Conservation (phyloP, 2,797 vertebrate species). For the Coracias cyanogaster region DNA sequence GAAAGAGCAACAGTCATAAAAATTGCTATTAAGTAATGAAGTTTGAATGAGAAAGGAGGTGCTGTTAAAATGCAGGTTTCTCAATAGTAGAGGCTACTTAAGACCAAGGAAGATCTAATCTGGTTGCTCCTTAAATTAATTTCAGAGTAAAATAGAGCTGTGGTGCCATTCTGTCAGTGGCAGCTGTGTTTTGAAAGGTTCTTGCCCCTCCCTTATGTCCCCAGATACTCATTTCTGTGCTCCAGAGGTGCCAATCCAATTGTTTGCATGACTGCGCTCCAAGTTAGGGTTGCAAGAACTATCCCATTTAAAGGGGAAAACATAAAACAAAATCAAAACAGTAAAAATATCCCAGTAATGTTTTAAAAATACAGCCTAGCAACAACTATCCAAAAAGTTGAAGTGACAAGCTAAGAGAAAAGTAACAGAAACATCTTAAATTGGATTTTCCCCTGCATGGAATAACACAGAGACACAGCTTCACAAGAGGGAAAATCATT, state of each 20-base stretch:
- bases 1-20: neutral
- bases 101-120: neutral
- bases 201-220: neutral
- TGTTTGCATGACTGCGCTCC: neutral
- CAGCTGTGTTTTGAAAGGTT: constrained; percentile 33
- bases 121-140: neutral
- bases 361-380: neutral
- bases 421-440: neutral
- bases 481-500: neutral
- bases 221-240: neutral
- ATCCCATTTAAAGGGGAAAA: neutral
- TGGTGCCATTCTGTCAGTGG: constrained; percentile 1
- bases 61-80: neutral
- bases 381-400: neutral
- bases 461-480: neutral
- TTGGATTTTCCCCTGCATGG: neutral
- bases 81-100: neutral
- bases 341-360: neutral
- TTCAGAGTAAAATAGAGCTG: neutral
- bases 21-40: neutral
- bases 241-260: constrained; percentile 25
- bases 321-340: neutral
- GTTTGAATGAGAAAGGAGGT: neutral
- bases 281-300: neutral
- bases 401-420: neutral